These are phyloP conservation scores for Agrotis puta DNA, from an alignment of 2,888 invertebrate genomes.

Conservation along the genomic window DNA sequence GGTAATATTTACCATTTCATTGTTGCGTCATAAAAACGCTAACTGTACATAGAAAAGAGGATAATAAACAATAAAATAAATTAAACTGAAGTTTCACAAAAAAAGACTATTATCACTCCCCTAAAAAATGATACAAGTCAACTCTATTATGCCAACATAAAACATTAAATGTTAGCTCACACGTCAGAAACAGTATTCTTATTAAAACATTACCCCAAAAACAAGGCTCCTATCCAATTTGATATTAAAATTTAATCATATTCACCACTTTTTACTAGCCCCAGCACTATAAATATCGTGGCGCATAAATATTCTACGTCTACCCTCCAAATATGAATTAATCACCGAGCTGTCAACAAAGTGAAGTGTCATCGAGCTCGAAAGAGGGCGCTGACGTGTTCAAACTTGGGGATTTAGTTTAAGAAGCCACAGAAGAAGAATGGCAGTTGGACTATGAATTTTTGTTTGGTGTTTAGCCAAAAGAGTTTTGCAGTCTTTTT, in stretches of 20 bases:
- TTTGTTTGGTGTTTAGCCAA: background rate
- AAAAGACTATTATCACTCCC: background rate
- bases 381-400: conserved; percentile 69
- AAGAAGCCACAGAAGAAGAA: background rate
- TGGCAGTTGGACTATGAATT: background rate
- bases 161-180: conserved; percentile 35
- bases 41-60: no score
- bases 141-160: conserved; percentile 23
- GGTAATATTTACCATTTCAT: no score
- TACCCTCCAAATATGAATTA: conserved; percentile 81
- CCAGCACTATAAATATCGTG: conserved; percentile 66
- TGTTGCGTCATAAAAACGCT: no score
- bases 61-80: background rate
- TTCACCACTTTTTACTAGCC: conserved; percentile 61
- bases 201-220: conserved; percentile 52
- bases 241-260: conserved; percentile 67
- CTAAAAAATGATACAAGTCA: background rate
- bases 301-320: conserved; percentile 73
- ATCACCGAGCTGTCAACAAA: conserved; percentile 82
- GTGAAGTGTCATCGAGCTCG: conserved; percentile 83
- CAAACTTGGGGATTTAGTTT: conserved; percentile 62
- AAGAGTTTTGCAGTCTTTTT: no score
- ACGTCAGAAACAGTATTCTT: conserved; percentile 26
- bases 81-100: background rate
- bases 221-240: conserved; percentile 29